These are phyloP conservation scores for Biston betularia DNA, from an alignment of 2,888 invertebrate genomes.

Conservation along the genomic window DNA sequence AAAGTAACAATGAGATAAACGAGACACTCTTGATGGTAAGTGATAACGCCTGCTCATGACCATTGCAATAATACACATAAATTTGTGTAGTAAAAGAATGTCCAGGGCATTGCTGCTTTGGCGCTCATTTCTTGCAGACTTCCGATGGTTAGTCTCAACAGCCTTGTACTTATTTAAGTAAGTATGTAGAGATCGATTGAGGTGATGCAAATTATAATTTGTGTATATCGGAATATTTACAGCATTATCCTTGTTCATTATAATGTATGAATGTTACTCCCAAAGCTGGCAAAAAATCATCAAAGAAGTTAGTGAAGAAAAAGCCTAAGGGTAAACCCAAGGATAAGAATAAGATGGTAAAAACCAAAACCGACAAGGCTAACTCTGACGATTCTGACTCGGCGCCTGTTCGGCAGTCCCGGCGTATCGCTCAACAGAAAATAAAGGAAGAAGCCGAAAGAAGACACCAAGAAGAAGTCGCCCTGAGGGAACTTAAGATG, in stretches of 20 bases:
- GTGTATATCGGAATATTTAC: no score
- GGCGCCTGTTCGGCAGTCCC: slow-evolving; percentile 90
- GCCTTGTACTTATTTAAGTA: no score
- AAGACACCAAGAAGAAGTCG: slow-evolving; percentile 91
- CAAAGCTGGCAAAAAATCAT: slow-evolving; percentile 72
- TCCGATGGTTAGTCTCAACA: no score
- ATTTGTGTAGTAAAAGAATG: no score
- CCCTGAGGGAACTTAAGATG: slow-evolving; percentile 88
- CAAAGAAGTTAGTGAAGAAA: slow-evolving; percentile 69
- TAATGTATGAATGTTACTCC: background rate
- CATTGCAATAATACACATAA: no score
- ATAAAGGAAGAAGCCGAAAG: slow-evolving; percentile 94
- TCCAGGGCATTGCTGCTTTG: no score
- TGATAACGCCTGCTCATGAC: no score
- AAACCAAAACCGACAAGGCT: slow-evolving; percentile 50
- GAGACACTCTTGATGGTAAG: no score
- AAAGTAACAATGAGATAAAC: no score
- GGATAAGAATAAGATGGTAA: slow-evolving; percentile 46
- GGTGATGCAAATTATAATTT: no score
- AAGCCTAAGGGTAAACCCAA: slow-evolving; percentile 52
- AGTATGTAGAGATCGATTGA: no score
- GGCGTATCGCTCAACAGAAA: slow-evolving; percentile 95
- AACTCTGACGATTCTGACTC: slow-evolving; percentile 68
- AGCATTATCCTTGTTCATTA: background rate
- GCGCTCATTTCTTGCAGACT: no score